These are phyloP conservation scores for Apus apus DNA, from an alignment of 2,113 vertebrate genomes.

Conservation along the genomic window DNA sequence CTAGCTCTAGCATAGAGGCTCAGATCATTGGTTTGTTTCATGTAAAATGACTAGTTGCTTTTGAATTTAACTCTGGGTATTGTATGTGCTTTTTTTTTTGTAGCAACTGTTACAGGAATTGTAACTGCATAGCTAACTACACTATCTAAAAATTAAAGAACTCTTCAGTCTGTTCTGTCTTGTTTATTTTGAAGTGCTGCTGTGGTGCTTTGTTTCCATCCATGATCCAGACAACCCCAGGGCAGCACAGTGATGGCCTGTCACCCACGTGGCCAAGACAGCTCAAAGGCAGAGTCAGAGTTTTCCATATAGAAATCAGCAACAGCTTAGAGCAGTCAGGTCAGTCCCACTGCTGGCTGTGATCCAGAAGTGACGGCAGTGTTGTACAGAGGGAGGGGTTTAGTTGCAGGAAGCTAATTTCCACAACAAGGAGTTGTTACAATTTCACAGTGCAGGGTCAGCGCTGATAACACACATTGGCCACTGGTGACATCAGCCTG, in stretches of 20 bases:
- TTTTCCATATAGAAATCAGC: too few species aligned
- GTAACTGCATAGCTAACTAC: conserved; percentile 43
- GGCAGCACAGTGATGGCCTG: accelerated
- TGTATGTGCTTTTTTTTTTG: conserved; percentile 67
- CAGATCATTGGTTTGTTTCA: conserved; percentile 34
- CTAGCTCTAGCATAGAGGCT: conserved; percentile 28
- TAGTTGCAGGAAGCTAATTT: neutral
- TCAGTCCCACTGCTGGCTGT: accelerated
- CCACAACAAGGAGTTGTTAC: too few species aligned
- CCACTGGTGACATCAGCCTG: accelerated
- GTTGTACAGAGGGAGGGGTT: neutral
- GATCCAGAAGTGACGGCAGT: neutral
- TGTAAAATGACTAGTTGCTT: conserved; percentile 52
- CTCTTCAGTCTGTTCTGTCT: neutral
- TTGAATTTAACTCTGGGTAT: conserved; percentile 48
- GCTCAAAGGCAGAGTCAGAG: accelerated
- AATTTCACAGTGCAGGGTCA: neutral
- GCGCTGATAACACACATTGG: accelerated
- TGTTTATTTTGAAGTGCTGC: neutral
- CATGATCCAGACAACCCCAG: accelerated
- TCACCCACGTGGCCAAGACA: accelerated
- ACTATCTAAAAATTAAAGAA: conserved; percentile 57
- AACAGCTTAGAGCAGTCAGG: neutral
- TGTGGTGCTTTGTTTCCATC: neutral
- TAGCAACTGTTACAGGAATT: conserved; percentile 66